These are phyloP conservation scores for Drosophila neonasuta DNA, from an alignment of 2,888 invertebrate genomes.

Conservation along the genomic window DNA sequence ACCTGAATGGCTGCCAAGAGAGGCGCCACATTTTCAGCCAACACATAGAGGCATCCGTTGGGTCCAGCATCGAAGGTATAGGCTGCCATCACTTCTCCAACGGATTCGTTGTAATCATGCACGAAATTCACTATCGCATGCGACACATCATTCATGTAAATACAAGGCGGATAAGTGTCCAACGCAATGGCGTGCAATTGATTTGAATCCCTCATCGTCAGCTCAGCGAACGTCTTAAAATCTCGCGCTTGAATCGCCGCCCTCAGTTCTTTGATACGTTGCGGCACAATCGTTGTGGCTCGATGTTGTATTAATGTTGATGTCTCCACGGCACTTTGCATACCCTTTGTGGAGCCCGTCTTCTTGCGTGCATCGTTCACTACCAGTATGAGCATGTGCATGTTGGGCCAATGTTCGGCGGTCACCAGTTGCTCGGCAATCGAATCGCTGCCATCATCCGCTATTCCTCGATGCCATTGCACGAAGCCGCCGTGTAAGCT, in stretches of 20 bases:
- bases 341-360: conserved; percentile 93
- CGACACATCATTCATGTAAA: conserved; percentile 95
- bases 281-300: conserved; percentile 88
- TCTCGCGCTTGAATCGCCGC: conserved; percentile 85
- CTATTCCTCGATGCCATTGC: conserved; percentile 90
- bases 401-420: conserved; percentile 92
- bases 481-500: conserved; percentile 98
- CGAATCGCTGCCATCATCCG: conserved; percentile 88
- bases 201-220: conserved; percentile 99
- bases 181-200: conserved; percentile 97
- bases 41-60: conserved; percentile 94
- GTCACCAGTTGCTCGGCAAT: conserved; percentile 89
- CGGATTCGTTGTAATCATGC: conserved; percentile 90
- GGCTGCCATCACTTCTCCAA: conserved; percentile 88
- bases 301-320: conserved; percentile 91
- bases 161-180: conserved; percentile 96
- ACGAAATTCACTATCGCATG: conserved; percentile 90
- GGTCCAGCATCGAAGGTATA: conserved; percentile 99
- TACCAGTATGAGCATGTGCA: conserved; percentile 94
- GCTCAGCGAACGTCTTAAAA: conserved; percentile 92
- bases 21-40: conserved; percentile 88
- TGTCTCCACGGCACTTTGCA: conserved; percentile 91
- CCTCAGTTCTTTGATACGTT: conserved; percentile 84
- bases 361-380: conserved; percentile 92
- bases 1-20: conserved; percentile 87